Evolutionary conservation across 2,888 invertebrate species (phyloP), one percentile per base, ranked within the genome.

Genomic region (Drosophila nigricruria): DNA sequence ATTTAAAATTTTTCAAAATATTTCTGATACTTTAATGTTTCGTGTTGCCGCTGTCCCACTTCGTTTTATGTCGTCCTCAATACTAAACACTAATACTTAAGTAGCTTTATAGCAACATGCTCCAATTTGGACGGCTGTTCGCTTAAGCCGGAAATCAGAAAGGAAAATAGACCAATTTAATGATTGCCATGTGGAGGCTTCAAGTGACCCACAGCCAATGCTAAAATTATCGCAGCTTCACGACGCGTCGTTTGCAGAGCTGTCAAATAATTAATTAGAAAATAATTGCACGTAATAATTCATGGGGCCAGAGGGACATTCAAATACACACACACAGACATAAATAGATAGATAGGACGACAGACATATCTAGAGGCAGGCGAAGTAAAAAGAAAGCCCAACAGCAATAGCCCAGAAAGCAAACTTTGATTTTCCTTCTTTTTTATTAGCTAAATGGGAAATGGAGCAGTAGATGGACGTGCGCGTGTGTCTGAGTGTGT

Each of bases 211-310:
- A 67, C 62, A 71, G 70, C 69, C 71, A 71, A 81, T 84, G 76
- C 61, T 70, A 77, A 79, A 83, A 82, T 85, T 85, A 85, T 86
- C 86, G 72, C 89, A 72, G 79, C 58, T 54, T 65, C 58, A 30
- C 30, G 30, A 30, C 30, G 70, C 70, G 58, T 62, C 54, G 69
- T 68, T 70, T 70, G 75, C 73, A 70, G 60, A 53, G 64, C 81
- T 88, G 86, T 87, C 89, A 90, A 87, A 87, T 87, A 87, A 87
- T 87, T 87, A 87, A 87, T 87, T 90, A 90, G 86, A 87, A 87
- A 88, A 90, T 87, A 87, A 87, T 87, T 90, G 90, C 90, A 79
- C 73, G 84, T 74, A 90, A 90, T 87, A 90, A 87, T 90, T 87
- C 75, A 87, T 75, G 79, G 68, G 59, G 62, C 82, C 77, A 64